Evolutionary conservation across 2,113 vertebrate genomes (phyloP), one percentile per base, ranked within the genome.

Genomic region (Lonchura striata): DNA sequence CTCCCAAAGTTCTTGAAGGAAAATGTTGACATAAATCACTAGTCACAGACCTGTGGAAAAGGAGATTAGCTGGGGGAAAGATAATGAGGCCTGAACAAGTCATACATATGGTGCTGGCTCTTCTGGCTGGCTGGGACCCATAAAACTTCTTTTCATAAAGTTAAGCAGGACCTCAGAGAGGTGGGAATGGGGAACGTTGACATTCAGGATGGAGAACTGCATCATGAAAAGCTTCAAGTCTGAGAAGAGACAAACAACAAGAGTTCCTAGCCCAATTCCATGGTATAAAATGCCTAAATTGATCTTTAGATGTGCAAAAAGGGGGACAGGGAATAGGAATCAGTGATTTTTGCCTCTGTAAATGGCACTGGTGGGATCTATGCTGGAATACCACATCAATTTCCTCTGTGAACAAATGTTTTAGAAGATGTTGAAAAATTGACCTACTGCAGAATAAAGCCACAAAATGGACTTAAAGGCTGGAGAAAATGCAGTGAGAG

Each of bases 401-500:
- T 86, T 90, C 68, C 47, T 82, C 79, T 41, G 37, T 35, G 92
- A 88, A 64, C 78, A 86, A 80, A 88, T 90, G 82, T 86, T 97
- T 86, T 52, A 63, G 63, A 74, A 19, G 77, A 88, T 86, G 64
- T 22, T 88, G 93, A 96, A 95, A 95, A 93, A 86, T 39, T 68
- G 92, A 95, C 90, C 90, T 54, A 42, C 33, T 85, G 59, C 63
- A 93, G 75, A 86, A 75, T 37, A 88, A 68, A 94, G 92, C 71
- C 64, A 90, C 68, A 92, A 86, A 93, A 95, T 74, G 92, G 71
- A 90, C 92, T 86, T 90, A 60, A 86, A 90, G 85, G 35, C 68
- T 93, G 82, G 22, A 86, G 79, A 93, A 95, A 96, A 95, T 59
- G 70, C 90, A 80, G 71, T 71, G 66, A 93, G 52, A 88, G 90